phyloP scores from a whole-genome alignment of 1,140 invertebrate species.

The Bursaphelenchus mucronatus region DNA sequence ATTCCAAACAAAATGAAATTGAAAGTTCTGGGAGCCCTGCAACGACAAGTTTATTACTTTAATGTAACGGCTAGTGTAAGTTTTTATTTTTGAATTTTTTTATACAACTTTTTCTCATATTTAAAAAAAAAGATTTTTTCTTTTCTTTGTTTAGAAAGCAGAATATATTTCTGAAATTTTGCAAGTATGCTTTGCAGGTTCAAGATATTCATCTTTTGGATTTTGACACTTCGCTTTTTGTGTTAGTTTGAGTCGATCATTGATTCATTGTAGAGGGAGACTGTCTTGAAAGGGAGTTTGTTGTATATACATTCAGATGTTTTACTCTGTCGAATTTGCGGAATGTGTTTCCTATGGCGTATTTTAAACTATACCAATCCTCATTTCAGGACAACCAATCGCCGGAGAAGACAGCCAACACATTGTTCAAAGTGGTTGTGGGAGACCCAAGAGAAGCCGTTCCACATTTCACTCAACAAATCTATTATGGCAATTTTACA shows the following conservation, averaged over 20 bases:
- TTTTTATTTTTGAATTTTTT: no score
- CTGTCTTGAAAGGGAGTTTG: no score
- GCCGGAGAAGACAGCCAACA: conserved; percentile 22
- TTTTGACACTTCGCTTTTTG: no score
- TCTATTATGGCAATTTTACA: conserved; percentile 47
- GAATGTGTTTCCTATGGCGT: conserved; percentile 9
- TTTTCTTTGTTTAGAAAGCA: no score
- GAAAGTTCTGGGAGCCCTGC: conserved; percentile 11
- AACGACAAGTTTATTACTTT: conserved; percentile 31
- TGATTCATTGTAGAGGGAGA: no score
- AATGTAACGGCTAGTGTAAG: conserved; percentile 46
- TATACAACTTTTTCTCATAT: no score
- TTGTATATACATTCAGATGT: no score
- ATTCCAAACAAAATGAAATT: conserved; percentile 18
- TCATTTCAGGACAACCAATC: conserved; percentile 37
- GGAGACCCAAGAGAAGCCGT: conserved; percentile 26
- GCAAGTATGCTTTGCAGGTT: no score
- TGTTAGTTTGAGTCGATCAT: no score
- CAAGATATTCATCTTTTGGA: no score
- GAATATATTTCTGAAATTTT: no score
- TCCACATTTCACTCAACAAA: conserved; percentile 38
- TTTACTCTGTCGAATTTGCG: conserved; percentile 1
- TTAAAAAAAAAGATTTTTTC: no score
- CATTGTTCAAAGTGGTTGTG: conserved; percentile 38
- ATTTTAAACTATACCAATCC: conserved; percentile 8